These are phyloP conservation scores for Drosophila austrosaltans DNA, from an alignment of 2,888 invertebrate species.

Conservation along the genomic window DNA sequence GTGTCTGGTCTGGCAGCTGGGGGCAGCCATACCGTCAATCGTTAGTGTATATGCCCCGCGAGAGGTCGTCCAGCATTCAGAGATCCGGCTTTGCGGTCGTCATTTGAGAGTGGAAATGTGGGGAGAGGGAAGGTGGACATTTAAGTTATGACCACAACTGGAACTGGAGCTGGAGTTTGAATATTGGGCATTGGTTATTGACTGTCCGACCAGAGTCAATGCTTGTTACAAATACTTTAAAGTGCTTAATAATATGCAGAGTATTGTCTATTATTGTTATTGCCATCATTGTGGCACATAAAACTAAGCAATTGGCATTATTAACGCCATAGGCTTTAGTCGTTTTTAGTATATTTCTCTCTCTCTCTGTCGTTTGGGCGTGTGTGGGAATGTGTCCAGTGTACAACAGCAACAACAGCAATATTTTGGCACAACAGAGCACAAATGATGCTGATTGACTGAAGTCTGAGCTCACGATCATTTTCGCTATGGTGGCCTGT, in stretches of 20 bases:
- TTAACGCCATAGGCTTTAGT: conserved; percentile 69
- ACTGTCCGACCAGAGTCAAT: not conserved
- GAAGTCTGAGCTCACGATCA: conserved; percentile 28
- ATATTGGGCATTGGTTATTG: not conserved
- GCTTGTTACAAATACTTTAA: conserved; percentile 69
- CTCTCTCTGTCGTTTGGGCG: conserved; percentile 40
- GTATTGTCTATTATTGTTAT: conserved; percentile 64
- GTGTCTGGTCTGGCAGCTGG: conserved; percentile 58
- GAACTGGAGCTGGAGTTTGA: conserved; percentile 24
- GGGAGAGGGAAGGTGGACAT: conserved; percentile 5
- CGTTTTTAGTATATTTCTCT: conserved; percentile 35
- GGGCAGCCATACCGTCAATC: not conserved
- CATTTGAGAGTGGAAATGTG: not conserved
- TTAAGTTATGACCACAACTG: conserved; percentile 37
- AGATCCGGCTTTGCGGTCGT: conserved; percentile 66
- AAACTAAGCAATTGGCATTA: conserved; percentile 71
- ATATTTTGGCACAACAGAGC: conserved; percentile 55
- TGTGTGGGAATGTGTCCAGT: conserved; percentile 63
- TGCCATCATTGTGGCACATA: conserved; percentile 46
- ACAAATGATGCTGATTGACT: conserved; percentile 71
- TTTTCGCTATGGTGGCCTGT: conserved; percentile 41
- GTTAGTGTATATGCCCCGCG: conserved; percentile 61
- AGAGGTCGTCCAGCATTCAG: conserved; percentile 65
- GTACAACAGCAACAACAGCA: not conserved
- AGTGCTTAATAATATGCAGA: conserved; percentile 74